A percentile compares a stretch with the other conserved stretches of the same genome.
These are phyloP conservation scores for Ophion slaviceki DNA, from an alignment of 2,888 invertebrate species.

Conservation along the genomic window DNA sequence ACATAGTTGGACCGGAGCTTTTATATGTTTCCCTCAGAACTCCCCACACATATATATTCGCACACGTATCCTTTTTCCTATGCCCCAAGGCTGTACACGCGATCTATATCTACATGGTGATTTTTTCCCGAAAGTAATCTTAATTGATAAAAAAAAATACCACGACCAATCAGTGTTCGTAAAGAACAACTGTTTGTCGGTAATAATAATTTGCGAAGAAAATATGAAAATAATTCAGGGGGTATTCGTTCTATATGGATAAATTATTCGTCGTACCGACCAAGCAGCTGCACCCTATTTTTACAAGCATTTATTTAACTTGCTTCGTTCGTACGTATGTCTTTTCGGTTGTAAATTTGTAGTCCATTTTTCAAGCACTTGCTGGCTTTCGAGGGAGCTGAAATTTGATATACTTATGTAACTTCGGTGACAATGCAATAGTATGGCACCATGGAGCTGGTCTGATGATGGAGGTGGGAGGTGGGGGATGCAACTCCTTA, in stretches of 20 bases:
- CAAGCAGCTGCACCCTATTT: too few relatives aligned
- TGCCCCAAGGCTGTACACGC: not conserved
- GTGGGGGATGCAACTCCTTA: too few relatives aligned
- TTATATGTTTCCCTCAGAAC: slow-evolving; percentile 10
- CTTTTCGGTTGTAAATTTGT: too few relatives aligned
- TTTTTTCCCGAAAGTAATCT: not conserved
- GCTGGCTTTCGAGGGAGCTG: too few relatives aligned
- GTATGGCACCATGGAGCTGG: too few relatives aligned
- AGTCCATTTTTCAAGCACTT: too few relatives aligned
- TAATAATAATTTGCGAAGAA: not conserved
- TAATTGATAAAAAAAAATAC: not conserved
- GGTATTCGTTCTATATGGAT: not conserved
- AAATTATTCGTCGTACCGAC: not conserved
- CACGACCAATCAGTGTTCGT: not conserved
- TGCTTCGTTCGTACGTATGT: too few relatives aligned
- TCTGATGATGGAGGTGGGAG: too few relatives aligned
- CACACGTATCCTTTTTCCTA: not conserved
- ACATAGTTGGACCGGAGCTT: not conserved
- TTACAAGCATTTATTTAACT: too few relatives aligned
- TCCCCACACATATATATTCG: not conserved
- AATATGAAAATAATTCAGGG: not conserved
- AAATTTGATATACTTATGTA: too few relatives aligned
- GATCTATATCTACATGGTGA: not conserved
- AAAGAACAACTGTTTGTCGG: not conserved
- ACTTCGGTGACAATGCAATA: too few relatives aligned